phyloP scores from a whole-genome alignment of 2,888 invertebrate species.

The Standfussiana lucernea region DNA sequence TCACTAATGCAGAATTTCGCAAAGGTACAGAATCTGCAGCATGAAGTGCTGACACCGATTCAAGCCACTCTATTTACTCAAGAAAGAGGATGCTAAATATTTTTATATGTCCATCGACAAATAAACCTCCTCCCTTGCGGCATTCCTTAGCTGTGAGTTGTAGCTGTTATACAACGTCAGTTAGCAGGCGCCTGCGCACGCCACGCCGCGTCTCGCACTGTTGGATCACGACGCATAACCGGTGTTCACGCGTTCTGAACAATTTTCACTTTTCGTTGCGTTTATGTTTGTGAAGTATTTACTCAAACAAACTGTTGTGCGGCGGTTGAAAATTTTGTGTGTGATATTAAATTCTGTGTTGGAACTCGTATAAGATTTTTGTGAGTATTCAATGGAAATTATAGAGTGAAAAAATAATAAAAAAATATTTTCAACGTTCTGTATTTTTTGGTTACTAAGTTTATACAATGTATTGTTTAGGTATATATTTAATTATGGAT shows the following conservation, averaged over 20 bases:
- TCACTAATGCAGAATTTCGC: conserved; percentile 36
- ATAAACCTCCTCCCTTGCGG: conserved; percentile 68
- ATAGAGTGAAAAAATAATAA: too few relatives aligned
- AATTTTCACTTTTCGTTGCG: conserved; percentile 73
- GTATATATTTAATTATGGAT: not conserved
- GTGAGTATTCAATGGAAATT: conserved; percentile 46
- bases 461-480: too few relatives aligned
- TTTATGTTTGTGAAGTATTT: conserved; percentile 53
- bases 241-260: conserved; percentile 64
- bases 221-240: conserved; percentile 59
- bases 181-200: conserved; percentile 74
- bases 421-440: not conserved
- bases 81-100: conserved; percentile 53
- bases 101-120: conserved; percentile 57
- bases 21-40: conserved; percentile 34
- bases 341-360: conserved; percentile 24
- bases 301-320: conserved; percentile 45
- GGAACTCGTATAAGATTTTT: conserved; percentile 22
- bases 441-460: not conserved
- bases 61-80: conserved; percentile 39
- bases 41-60: conserved; percentile 48
- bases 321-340: conserved; percentile 39
- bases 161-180: conserved; percentile 77
- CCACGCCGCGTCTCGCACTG: conserved; percentile 70
- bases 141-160: conserved; percentile 64